phyloP scores from a whole-genome alignment of 2,797 vertebrate species.

The Phyllotis vaccarum region DNA sequence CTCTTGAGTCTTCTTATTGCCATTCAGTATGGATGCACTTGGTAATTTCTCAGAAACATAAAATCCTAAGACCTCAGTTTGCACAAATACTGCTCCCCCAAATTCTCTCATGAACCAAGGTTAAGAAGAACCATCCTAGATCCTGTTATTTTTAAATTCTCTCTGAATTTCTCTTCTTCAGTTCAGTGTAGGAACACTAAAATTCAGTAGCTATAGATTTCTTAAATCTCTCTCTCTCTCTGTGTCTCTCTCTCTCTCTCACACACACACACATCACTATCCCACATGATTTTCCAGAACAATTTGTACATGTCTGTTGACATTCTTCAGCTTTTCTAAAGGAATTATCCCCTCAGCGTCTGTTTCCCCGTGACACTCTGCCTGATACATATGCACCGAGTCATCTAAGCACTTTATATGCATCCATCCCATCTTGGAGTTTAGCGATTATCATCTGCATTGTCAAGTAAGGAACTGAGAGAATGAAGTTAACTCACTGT shows the following conservation, averaged over 20 bases:
- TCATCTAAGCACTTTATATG: not conserved
- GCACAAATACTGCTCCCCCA: not conserved
- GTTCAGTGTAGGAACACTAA: not conserved
- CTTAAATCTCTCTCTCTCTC: not conserved
- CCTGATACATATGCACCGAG: not conserved
- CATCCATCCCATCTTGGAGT: not conserved
- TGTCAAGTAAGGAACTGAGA: constrained; percentile 16
- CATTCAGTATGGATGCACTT: not conserved
- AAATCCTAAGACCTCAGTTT: not conserved
- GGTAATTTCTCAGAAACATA: not conserved
- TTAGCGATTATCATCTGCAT: not conserved
- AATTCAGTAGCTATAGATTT: not conserved
- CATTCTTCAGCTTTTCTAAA: not conserved
- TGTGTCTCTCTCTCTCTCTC: too few relatives aligned
- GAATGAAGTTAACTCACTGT: not conserved
- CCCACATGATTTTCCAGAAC: not conserved
- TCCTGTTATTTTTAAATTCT: not conserved
- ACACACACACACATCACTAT: not conserved
- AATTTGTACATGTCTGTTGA: not conserved
- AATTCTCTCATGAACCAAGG: not conserved
- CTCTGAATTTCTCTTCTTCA: not conserved
- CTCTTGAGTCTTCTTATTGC: not conserved
- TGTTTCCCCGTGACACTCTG: not conserved
- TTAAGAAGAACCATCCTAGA: constrained; percentile 22
- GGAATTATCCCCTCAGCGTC: not conserved